These are phyloP conservation scores for Drosophila melanica DNA, from an alignment of 1,140 invertebrate genomes.

Conservation along the genomic window DNA sequence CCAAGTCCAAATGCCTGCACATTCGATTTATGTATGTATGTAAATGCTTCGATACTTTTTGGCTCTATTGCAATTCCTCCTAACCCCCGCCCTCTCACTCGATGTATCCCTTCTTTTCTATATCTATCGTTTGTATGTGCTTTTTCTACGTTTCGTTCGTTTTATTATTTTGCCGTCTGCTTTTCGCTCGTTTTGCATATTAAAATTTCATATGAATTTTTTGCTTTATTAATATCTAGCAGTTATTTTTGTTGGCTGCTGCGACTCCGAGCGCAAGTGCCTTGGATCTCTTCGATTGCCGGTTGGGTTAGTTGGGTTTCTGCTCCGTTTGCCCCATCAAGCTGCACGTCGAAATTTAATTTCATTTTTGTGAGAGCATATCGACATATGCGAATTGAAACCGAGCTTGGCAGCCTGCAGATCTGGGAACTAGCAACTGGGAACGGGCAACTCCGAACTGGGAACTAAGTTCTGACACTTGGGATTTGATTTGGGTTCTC, in stretches of 20 bases:
- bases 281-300: conserved; percentile 42
- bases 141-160: conserved; percentile 41
- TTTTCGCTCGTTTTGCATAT: conserved; percentile 78
- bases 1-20: conserved; percentile 37
- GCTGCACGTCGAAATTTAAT: conserved; percentile 76
- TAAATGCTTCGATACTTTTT: conserved; percentile 68
- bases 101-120: not conserved
- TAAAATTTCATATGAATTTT: conserved; percentile 82
- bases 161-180: conserved; percentile 54
- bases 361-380: conserved; percentile 56
- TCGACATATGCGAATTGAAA: conserved; percentile 33
- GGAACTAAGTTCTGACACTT: conserved; percentile 35
- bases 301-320: conserved; percentile 61
- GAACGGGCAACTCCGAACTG: conserved; percentile 18
- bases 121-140: conserved; percentile 39
- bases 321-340: conserved; percentile 78
- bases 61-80: conserved; percentile 26
- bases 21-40: conserved; percentile 61
- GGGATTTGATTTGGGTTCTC: conserved; percentile 46
- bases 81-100: not conserved
- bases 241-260: conserved; percentile 72
- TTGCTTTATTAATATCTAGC: conserved; percentile 79
- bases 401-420: conserved; percentile 23
- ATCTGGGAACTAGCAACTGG: not conserved
- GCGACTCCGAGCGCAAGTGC: conserved; percentile 18